phyloP scores from a whole-genome alignment of 2,113 vertebrate species.

The Siniperca chuatsi region DNA sequence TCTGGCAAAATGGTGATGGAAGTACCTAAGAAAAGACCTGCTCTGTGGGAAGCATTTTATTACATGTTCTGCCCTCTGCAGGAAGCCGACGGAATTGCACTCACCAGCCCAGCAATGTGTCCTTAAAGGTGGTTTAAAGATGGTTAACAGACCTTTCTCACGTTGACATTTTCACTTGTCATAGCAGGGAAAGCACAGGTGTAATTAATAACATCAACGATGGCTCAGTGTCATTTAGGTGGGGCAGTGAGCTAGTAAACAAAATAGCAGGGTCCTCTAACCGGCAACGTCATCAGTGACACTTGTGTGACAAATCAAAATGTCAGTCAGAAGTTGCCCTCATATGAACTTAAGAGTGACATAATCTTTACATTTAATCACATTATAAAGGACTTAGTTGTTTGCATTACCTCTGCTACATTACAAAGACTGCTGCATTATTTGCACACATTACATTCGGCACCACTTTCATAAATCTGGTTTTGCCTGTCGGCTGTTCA shows the following conservation, averaged over 20 bases:
- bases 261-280: too few species aligned
- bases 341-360: background rate
- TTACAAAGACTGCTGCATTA: background rate
- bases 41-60: background rate
- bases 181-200: background rate
- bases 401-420: background rate
- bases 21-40: too few species aligned
- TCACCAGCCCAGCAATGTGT: background rate
- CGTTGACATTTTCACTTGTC: background rate
- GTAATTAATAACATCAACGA: background rate
- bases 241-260: background rate
- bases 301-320: background rate
- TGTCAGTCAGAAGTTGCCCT: background rate
- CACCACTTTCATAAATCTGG: background rate
- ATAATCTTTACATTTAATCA: background rate
- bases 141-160: background rate
- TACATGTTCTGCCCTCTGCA: constrained; percentile 50
- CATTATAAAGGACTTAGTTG: background rate
- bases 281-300: too few species aligned
- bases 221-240: background rate
- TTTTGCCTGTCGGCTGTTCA: background rate
- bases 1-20: background rate
- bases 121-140: background rate
- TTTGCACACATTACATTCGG: background rate
- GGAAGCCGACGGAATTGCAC: constrained; percentile 5